phyloP scores from a whole-genome alignment of 2,888 invertebrate species.

The Rhamphomyia laevipes region DNA sequence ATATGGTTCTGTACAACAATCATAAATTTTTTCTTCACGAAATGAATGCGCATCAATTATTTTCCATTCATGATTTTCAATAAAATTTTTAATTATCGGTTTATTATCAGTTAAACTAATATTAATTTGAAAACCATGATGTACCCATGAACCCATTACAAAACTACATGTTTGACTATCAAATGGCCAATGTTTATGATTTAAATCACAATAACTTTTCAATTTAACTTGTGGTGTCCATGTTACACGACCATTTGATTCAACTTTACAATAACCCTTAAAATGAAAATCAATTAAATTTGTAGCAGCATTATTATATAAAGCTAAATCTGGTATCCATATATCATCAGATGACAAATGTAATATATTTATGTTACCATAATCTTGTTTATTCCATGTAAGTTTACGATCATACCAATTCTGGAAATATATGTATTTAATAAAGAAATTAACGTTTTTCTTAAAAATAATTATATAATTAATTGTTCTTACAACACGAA shows the following conservation, averaged over 20 bases:
- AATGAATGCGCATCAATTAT: constrained; percentile 32
- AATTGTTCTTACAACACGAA: neutral
- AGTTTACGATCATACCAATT: constrained; percentile 59
- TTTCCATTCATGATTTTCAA: constrained; percentile 25
- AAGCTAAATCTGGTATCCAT: constrained; percentile 63
- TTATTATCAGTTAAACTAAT: constrained; percentile 23
- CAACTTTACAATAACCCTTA: constrained; percentile 43
- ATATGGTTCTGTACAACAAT: constrained; percentile 46
- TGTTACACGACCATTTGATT: constrained; percentile 39
- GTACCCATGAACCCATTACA: constrained; percentile 60
- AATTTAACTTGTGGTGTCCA: constrained; percentile 58
- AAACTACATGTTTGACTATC: constrained; percentile 54
- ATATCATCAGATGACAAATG: constrained; percentile 55
- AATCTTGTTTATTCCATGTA: constrained; percentile 53
- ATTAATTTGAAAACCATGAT: constrained; percentile 48
- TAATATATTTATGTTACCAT: constrained; percentile 46
- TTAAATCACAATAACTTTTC: constrained; percentile 46
- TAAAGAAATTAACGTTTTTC: too few relatives aligned
- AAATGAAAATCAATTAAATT: constrained; percentile 47
- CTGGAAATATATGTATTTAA: constrained; percentile 39
- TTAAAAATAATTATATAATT: too few relatives aligned
- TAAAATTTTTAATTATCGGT: constrained; percentile 7
- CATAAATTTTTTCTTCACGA: constrained; percentile 29
- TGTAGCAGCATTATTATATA: constrained; percentile 54
- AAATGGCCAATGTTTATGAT: constrained; percentile 59